These are phyloP conservation scores for Chiroxiphia lanceolata DNA, from an alignment of 2,797 vertebrate genomes.

Conservation along the genomic window DNA sequence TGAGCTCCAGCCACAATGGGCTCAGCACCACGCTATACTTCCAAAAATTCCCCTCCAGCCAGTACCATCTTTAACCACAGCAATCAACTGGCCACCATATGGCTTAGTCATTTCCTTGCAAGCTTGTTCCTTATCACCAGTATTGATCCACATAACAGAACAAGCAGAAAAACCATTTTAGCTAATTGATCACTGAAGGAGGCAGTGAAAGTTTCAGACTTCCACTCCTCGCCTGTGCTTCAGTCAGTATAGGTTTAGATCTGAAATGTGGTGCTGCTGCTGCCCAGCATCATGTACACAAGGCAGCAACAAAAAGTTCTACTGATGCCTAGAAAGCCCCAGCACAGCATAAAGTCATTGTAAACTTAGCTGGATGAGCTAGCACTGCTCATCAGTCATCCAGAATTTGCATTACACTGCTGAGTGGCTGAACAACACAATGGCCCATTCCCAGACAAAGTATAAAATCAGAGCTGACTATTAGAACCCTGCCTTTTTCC, in stretches of 20 bases:
- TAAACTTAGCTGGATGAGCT: slow-evolving; percentile 1
- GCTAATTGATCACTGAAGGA: not conserved
- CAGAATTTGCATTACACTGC: not conserved
- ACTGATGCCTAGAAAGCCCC: not conserved
- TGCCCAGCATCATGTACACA: not conserved
- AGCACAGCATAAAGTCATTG: not conserved
- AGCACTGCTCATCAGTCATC: not conserved
- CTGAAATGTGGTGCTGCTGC: not conserved
- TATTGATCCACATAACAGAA: not conserved
- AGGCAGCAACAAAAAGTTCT: slow-evolving; percentile 16
- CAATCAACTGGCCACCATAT: not conserved
- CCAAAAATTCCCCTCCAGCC: not conserved
- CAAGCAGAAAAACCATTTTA: not conserved
- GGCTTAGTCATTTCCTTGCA: not conserved
- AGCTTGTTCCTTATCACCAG: not conserved
- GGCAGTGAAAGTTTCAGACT: not conserved
- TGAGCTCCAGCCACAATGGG: not conserved
- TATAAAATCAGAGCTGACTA: not conserved
- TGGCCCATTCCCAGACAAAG: not conserved
- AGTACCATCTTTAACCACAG: not conserved
- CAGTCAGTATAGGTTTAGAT: not conserved
- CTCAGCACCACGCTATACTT: not conserved
- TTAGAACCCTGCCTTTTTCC: not conserved
- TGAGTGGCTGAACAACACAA: not conserved
- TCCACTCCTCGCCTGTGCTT: not conserved